Evolutionary conservation across 2,888 invertebrate genomes (phyloP).

Genomic region (Argyresthia goedartella): DNA sequence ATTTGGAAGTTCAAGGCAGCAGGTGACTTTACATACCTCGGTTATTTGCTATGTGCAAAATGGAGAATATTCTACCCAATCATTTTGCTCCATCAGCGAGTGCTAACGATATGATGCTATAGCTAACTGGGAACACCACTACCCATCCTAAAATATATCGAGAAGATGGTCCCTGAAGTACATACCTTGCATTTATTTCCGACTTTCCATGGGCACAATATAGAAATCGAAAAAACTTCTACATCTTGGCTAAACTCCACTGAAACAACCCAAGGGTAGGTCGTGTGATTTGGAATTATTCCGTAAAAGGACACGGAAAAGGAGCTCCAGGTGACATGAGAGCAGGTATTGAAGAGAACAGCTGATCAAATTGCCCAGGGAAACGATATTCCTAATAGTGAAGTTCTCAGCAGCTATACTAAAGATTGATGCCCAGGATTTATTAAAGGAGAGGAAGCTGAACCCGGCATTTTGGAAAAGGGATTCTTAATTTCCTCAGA

Average conservation of each 20-base stretch:
- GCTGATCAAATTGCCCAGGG: slow-evolving; percentile 16
- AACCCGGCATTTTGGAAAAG: neutral
- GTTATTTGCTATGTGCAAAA: slow-evolving; percentile 6
- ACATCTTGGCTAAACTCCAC: neutral
- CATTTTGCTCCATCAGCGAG: slow-evolving; percentile 11
- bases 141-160: too few species aligned
- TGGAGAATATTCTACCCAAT: slow-evolving; percentile 10
- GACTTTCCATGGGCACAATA: slow-evolving; percentile 14
- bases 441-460: neutral
- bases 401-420: neutral
- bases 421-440: neutral
- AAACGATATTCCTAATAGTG: slow-evolving; percentile 7
- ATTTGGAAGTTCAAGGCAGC: slow-evolving; percentile 10
- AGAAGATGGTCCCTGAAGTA: neutral
- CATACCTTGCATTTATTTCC: slow-evolving; percentile 12
- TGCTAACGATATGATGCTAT: slow-evolving; percentile 12
- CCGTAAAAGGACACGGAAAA: slow-evolving; percentile 23
- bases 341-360: slow-evolving; percentile 20
- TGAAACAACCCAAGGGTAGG: slow-evolving; percentile 7
- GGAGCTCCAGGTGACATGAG: slow-evolving; percentile 25
- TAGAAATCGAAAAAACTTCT: slow-evolving; percentile 14
- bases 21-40: slow-evolving; percentile 10
- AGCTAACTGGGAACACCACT: slow-evolving; percentile 12
- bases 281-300: slow-evolving; percentile 7
- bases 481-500: neutral